A percentile compares a stretch with the other conserved stretches of the same genome.
These are phyloP conservation scores for Drosophila asahinai DNA, from an alignment of 1,140 invertebrate genomes.

Conservation along the genomic window DNA sequence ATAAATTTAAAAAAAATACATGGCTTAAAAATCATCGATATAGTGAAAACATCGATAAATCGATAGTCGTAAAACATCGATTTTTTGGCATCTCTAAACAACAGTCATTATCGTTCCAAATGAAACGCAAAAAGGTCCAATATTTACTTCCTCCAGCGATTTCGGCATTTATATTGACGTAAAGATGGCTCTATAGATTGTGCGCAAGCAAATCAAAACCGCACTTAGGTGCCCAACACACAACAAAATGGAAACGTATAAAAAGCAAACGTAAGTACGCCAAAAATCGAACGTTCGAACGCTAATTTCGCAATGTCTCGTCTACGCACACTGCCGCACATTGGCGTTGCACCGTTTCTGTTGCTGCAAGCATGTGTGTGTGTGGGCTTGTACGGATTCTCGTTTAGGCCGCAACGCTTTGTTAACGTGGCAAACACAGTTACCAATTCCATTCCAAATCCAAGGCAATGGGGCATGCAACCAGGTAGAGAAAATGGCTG, in stretches of 20 bases:
- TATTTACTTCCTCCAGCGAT: slow-evolving; percentile 56
- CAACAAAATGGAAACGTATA: slow-evolving; percentile 77
- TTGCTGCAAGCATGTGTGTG: slow-evolving; percentile 15
- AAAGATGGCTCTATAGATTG: slow-evolving; percentile 84
- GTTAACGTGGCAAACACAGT: slow-evolving; percentile 62
- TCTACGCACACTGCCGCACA: slow-evolving; percentile 11
- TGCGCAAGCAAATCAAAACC: slow-evolving; percentile 70
- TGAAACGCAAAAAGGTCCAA: slow-evolving; percentile 82
- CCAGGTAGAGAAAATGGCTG: slow-evolving; percentile 64
- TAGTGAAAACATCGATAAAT: neutral
- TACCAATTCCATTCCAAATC: neutral
- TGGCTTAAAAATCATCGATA: no score
- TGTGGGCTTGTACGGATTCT: slow-evolving; percentile 29
- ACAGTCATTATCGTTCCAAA: slow-evolving; percentile 68
- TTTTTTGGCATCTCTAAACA: no score
- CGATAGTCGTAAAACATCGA: neutral
- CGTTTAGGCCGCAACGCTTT: slow-evolving; percentile 28
- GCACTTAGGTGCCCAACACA: slow-evolving; percentile 76
- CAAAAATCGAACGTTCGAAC: slow-evolving; percentile 6
- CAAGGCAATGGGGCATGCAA: slow-evolving; percentile 59
- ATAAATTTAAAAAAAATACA: no score
- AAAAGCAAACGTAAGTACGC: slow-evolving; percentile 70
- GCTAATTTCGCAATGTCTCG: slow-evolving; percentile 61
- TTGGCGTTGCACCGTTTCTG: slow-evolving; percentile 28
- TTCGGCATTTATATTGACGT: slow-evolving; percentile 82